These are phyloP conservation scores for Clamator glandarius DNA, from an alignment of 2,797 vertebrate species.

Conservation along the genomic window DNA sequence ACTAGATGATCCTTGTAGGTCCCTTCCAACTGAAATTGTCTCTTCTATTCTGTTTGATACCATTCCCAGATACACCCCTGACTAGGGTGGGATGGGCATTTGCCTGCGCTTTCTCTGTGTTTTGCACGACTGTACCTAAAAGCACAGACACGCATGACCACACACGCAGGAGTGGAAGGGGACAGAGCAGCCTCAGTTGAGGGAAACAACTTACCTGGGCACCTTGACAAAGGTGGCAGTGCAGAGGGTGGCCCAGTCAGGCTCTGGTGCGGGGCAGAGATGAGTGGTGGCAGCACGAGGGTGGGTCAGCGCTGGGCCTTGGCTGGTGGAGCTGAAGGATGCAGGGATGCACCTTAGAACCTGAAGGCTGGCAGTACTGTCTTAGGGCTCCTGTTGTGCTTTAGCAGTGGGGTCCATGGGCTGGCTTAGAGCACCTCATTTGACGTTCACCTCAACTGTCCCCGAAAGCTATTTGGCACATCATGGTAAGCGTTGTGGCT, in stretches of 20 bases:
- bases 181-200: not conserved
- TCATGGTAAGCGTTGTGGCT: not conserved
- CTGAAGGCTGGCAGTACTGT: not conserved
- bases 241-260: not conserved
- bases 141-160: fast-evolving
- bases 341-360: fast-evolving
- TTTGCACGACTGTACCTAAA: too few relatives aligned
- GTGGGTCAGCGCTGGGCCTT: not conserved
- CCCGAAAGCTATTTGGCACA: fast-evolving
- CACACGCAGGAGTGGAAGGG: not conserved
- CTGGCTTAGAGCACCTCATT: not conserved
- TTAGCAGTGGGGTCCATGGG: fast-evolving
- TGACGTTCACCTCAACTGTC: not conserved
- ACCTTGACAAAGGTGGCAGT: not conserved
- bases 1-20: fast-evolving
- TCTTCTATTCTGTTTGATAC: too few relatives aligned
- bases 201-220: not conserved
- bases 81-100: too few relatives aligned
- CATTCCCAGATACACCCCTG: too few relatives aligned
- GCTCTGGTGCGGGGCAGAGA: not conserved
- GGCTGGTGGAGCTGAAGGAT: not conserved
- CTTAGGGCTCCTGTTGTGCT: too few relatives aligned
- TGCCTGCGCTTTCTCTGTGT: too few relatives aligned
- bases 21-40: fast-evolving
- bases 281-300: fast-evolving